Base-by-base conservation (phyloP, 2,888 invertebrate species). In the Drosophila lutescens region DNA sequence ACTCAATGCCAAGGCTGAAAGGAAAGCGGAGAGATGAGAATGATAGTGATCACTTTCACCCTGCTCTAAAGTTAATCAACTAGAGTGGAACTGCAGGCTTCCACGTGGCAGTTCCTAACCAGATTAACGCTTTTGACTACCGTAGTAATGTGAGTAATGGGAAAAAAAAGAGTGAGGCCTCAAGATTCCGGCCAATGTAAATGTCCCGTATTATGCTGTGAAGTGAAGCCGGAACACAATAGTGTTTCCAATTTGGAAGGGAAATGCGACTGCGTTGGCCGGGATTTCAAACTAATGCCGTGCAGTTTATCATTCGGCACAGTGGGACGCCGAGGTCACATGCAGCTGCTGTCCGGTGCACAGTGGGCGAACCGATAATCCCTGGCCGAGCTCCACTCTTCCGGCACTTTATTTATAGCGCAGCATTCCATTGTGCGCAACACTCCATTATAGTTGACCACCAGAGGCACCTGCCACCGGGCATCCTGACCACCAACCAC, bases 381-480 rank as follows among this genome's bases (percentile, higher is more conserved):
- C 30, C 40, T 20, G 36, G 26, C 5, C 15, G 34, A 17, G 8
- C 36, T 53, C 15, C 41, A 8, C 30, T 30, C 15, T 7, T 15
- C 12, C 43, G 70, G 57, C 62, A 69, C 54, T 82, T 65, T 71
- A 71, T 78, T 76, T 87, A 73, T 69, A 69, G 81, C 59, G 32
- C 44, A 26, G 44, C 26, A 15, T 30, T 5, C 46, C 58, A 68
- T 73, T 77, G 68, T 60, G 56, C 50, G 54, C 59, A n/a, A 8
- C 34, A 41, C 41, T 51, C 61, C 70, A 53, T 74, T 70, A 79
- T 55, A 34, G 55, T 23, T 49, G 34, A 26, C 73, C 76, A 23
- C 61, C 71, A 32, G 46, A 49, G 68, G 74, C 81, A 80, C 71
- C 82, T 84, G 89, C 73, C 75, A 17, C 56, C 68, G 34, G 44